Evolutionary conservation across 2,888 invertebrate species (phyloP), one percentile per base, ranked within the genome.

Genomic region (Tenthredo scrophulariae): DNA sequence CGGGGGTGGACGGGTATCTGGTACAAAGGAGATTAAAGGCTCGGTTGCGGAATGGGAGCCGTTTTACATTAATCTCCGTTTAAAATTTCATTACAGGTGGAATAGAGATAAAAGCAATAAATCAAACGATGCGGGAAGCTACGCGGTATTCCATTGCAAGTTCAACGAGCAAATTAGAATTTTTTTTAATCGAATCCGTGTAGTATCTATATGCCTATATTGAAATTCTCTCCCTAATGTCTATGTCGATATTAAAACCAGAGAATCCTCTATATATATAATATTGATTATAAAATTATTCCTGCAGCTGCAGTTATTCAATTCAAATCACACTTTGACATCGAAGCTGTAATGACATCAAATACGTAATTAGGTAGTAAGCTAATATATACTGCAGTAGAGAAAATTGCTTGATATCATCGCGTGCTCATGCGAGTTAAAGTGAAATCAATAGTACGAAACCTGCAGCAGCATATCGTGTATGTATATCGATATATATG

Each of bases 31-130:
- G 86, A 86, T 86, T 84, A 86, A 86, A 85, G 85, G 86, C 86
- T 86, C 82, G 83, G 83, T 75, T 77, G 74, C 70, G 62, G 72
- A 54, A 84, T 58, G 54, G 75, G 62, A 85, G 40, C 62, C 62
- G 40, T 33, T 87, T 87, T 86, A 88, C 86, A 88, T 87, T 88
- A 88, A 88, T 88, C 86, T 88, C 87, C 87, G 86, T 87, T 88
- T 87, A 87, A 88, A 88, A 87, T 86, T 88, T 88, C 86, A 84
- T 85, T 82, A 85, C 22, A 77, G 80, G 85, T 83, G 54, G 79
- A 29, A 54, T 62, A 82, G 84, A 84, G 86, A 87, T 87, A 86
- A 88, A 87, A 86, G 85, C 87, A 86, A 87, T 87, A 86, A 88
- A 88, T 88, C 88, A 88, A 65, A 65, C 83, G 67, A 67, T 70